phyloP scores from a whole-genome alignment of 1,140 invertebrate species.

The Paralvinella palmiformis region DNA sequence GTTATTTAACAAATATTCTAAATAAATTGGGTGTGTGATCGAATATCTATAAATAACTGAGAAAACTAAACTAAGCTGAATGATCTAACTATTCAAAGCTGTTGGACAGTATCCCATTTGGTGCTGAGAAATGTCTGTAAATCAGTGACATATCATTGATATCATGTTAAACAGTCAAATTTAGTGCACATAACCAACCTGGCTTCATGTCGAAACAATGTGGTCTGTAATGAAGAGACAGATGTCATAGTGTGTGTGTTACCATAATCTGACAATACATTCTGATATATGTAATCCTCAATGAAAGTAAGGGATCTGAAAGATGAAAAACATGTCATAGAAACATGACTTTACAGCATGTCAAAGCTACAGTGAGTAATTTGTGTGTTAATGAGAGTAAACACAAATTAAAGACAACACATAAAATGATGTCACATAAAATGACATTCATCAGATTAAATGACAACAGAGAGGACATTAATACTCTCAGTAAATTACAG shows the following conservation, averaged over 20 bases:
- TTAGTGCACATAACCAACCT: too few relatives aligned
- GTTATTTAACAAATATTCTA: too few relatives aligned
- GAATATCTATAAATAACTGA: neutral
- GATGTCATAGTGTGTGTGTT: conserved; percentile 79
- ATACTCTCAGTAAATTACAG: too few relatives aligned
- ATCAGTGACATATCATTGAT: neutral
- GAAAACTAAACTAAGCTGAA: neutral
- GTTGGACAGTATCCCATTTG: neutral
- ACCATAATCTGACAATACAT: conserved; percentile 78
- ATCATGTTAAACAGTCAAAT: neutral
- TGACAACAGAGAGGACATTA: too few relatives aligned
- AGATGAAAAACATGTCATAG: conserved; percentile 51
- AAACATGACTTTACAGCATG: neutral
- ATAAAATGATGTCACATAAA: too few relatives aligned
- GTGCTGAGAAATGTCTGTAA: neutral
- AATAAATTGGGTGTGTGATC: neutral
- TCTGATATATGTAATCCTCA: conserved; percentile 75
- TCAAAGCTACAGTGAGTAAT: neutral
- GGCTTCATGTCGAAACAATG: conserved; percentile 69
- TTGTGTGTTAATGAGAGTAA: neutral
- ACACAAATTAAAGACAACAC: too few relatives aligned
- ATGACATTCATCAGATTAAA: too few relatives aligned
- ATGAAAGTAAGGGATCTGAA: conserved; percentile 74
- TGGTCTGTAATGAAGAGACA: conserved; percentile 79
- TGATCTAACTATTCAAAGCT: neutral